Base-by-base conservation (phyloP, 2,113 vertebrate species). In the Procavia capensis region DNA sequence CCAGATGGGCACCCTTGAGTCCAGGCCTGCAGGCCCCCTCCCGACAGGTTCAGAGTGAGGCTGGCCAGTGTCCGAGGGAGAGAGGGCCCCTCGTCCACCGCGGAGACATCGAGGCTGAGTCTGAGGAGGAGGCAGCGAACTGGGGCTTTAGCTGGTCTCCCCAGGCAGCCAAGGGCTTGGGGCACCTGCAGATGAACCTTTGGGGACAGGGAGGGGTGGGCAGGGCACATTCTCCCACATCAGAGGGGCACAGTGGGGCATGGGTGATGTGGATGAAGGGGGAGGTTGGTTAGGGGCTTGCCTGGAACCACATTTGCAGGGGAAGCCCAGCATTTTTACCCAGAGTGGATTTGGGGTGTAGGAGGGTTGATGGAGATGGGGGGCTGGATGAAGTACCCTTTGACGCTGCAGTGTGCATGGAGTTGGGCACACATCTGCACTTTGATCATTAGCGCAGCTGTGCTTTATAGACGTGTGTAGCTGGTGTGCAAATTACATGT, bases 101-200 rank as follows among this genome's bases (percentile, higher is more conserved):
- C 98, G 0, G 95, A 97, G 27, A 98, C 86, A 43, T 99, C 99
- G 41, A 99, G 96, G 98, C 99, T 99, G 92, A 99, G 98, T 94
- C 99, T 99, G 41, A 72, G n/a, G 41, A 78, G 50, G 63, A 90
- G 70, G 19, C 27, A 88, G 20, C 25, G 25, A 41, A 59, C 6
- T 54, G 45, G 54, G 27, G 50, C 27, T 27, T 75, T 13, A 1
- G 3, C 2, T 24, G 0, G 11, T 54, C 47, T 76, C 39, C 6
- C 19, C 45, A 31, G 22, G 70, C 34, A 63, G 29, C 39, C 2
- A 2, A 50, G 41, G 43, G 34, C 10, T 27, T 19, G 47, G 61
- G 47, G 75, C 7, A 70, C 20, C 47, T 16, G 9, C 3, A 34
- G 66, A 9, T 24, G 27, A 27, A 4, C 59, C n/a, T 54, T 74